Percentiles rank a stretch among this genome's conserved stretches.
These are phyloP conservation scores for Glaucopsyche alexis DNA, from an alignment of 2,888 invertebrate genomes.

Conservation along the genomic window DNA sequence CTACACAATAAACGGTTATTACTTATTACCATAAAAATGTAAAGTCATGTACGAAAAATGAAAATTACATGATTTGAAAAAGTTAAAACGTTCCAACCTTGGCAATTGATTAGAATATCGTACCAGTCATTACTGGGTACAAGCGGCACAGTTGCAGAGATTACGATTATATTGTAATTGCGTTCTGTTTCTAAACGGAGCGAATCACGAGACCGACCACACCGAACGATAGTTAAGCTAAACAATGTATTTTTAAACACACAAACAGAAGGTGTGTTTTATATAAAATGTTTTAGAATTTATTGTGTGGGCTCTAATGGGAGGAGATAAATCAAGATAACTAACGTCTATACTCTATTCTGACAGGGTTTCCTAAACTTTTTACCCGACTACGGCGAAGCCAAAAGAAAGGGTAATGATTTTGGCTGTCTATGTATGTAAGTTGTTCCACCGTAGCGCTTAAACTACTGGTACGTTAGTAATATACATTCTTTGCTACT, in stretches of 20 bases:
- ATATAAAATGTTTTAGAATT: not conserved
- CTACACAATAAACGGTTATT: too few species aligned
- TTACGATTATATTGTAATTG: constrained; percentile 10
- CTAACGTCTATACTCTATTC: too few species aligned
- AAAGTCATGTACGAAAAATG: not conserved
- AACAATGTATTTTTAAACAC: constrained; percentile 12
- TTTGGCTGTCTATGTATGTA: too few species aligned
- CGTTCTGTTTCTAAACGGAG: constrained; percentile 2
- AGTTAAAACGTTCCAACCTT: not conserved
- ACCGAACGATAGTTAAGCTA: not conserved
- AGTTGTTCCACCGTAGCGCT: too few species aligned
- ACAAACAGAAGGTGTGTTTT: not conserved
- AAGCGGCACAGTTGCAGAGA: constrained; percentile 1
- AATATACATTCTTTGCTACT: too few species aligned
- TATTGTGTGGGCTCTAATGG: constrained; percentile 1
- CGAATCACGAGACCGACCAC: not conserved
- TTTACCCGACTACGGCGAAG: too few species aligned
- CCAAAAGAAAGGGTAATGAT: too few species aligned
- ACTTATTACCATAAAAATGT: constrained; percentile 8
- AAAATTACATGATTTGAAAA: constrained; percentile 1
- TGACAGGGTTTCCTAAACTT: too few species aligned
- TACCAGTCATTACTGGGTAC: constrained; percentile 46
- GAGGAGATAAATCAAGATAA: not conserved
- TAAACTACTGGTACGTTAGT: too few species aligned
- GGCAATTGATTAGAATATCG: constrained; percentile 33